A percentile compares a stretch with the other conserved stretches of the same genome.
Evolutionary conservation across 1,140 invertebrate genomes (phyloP).

Genomic region (Paralvinella palmiformis): DNA sequence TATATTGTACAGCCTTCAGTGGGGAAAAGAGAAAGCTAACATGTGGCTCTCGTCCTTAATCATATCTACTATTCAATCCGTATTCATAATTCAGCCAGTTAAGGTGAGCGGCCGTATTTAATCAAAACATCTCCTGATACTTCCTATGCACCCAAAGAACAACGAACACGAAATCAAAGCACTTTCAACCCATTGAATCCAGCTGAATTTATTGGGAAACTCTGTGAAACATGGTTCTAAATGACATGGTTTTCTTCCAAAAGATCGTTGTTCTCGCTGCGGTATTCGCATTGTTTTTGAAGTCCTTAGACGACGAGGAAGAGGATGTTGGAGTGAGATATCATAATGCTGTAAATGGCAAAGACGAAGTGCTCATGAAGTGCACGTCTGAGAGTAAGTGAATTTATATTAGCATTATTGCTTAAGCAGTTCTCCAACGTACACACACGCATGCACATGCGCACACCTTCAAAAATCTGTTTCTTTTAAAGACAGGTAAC

Average conservation of each 20-base stretch:
- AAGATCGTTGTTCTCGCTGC: conserved; percentile 1
- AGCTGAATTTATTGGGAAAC: neutral
- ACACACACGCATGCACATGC: neutral
- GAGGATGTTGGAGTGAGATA: neutral
- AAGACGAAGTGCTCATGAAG: neutral
- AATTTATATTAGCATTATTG: no score
- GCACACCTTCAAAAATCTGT: no score
- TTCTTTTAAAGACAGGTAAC: no score
- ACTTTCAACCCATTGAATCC: neutral
- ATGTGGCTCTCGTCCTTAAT: conserved; percentile 15
- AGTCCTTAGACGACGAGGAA: conserved; percentile 10
- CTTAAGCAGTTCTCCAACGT: neutral
- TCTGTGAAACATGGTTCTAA: no score
- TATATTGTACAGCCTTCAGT: conserved; percentile 17
- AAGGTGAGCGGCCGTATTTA: conserved; percentile 8
- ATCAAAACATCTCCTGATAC: neutral
- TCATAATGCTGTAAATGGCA: neutral
- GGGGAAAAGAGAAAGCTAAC: conserved; percentile 15
- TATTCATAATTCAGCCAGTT: conserved; percentile 15
- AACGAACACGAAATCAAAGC: no score
- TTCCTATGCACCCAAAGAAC: no score
- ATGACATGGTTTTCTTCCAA: no score
- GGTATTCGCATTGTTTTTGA: conserved; percentile 8
- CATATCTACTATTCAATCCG: conserved; percentile 9
- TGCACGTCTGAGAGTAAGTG: neutral